Evolutionary conservation across 2,888 invertebrate species (phyloP).

Genomic region (Norana najaformis): DNA sequence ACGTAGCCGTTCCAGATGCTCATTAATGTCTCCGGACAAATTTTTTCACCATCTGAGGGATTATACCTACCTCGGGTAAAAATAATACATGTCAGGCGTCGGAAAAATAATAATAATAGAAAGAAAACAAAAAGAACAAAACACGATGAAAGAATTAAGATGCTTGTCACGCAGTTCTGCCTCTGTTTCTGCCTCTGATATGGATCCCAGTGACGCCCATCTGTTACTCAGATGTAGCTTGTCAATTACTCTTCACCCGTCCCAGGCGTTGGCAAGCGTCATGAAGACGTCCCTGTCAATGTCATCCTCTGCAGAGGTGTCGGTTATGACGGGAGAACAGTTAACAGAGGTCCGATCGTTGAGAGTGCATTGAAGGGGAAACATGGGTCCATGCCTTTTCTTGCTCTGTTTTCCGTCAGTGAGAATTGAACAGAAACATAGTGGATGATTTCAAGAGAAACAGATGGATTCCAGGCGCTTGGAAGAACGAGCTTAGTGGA

Average conservation of each 20-base stretch:
- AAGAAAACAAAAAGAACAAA: neutral
- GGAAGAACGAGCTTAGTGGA: neutral
- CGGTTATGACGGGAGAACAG: neutral
- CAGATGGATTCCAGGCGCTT: neutral
- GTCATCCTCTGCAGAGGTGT: too few relatives aligned
- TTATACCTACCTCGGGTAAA: too few relatives aligned
- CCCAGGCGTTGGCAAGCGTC: neutral
- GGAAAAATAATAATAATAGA: neutral
- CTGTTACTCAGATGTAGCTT: neutral
- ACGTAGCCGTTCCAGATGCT: too few relatives aligned
- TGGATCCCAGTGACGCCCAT: neutral
- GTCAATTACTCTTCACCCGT: slow-evolving; percentile 2
- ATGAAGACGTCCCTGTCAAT: neutral
- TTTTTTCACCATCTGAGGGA: too few relatives aligned
- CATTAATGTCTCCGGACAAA: too few relatives aligned
- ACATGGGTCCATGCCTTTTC: neutral
- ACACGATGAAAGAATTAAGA: neutral
- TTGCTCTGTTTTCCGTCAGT: neutral
- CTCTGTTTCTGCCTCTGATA: neutral
- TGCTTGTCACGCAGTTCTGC: neutral
- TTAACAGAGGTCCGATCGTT: neutral
- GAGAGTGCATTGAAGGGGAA: neutral
- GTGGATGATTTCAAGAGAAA: neutral
- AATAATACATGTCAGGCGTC: too few relatives aligned
- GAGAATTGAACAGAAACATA: neutral